Evolutionary conservation across 2,888 invertebrate genomes (phyloP).

Genomic region (Alloplasta piceator): DNA sequence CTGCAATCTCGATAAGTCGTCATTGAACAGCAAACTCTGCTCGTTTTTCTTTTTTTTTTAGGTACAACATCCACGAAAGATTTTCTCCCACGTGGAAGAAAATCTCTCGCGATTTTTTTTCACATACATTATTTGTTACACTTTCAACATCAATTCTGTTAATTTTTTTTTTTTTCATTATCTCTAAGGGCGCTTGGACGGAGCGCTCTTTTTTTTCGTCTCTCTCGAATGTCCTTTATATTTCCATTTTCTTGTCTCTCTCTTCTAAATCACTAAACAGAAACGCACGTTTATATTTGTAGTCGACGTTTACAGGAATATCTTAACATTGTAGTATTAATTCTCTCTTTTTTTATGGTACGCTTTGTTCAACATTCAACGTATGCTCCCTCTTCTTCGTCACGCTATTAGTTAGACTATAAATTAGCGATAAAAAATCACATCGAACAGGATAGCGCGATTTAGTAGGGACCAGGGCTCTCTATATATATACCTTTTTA

Average conservation of each 20-base stretch:
- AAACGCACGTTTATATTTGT: conserved; percentile 69
- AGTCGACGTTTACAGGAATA: conserved; percentile 68
- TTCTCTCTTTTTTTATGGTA: conserved; percentile 66
- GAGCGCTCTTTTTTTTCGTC: conserved; percentile 41
- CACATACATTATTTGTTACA: conserved; percentile 65
- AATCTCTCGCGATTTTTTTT: conserved; percentile 52
- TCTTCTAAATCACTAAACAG: conserved; percentile 70
- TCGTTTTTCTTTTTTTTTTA: conserved; percentile 41
- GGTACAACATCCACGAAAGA: conserved; percentile 59
- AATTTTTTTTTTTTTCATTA: conserved; percentile 49
- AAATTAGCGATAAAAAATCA: conserved; percentile 76
- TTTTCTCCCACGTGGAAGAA: not conserved
- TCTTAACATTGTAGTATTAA: conserved; percentile 69
- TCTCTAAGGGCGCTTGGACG: conserved; percentile 21
- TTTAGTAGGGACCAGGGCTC: conserved; percentile 64
- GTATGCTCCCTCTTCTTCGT: conserved; percentile 66
- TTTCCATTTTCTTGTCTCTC: conserved; percentile 39
- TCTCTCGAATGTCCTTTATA: conserved; percentile 31
- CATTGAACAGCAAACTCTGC: conserved; percentile 48
- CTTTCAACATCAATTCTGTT: conserved; percentile 70
- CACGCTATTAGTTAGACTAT: conserved; percentile 69
- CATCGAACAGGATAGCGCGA: conserved; percentile 74
- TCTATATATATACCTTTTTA: conserved; percentile 41
- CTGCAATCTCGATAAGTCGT: conserved; percentile 42
- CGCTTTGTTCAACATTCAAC: conserved; percentile 70